Conservation (phyloP, 1,140 invertebrate species). For the Diabrotica virgifera region DNA sequence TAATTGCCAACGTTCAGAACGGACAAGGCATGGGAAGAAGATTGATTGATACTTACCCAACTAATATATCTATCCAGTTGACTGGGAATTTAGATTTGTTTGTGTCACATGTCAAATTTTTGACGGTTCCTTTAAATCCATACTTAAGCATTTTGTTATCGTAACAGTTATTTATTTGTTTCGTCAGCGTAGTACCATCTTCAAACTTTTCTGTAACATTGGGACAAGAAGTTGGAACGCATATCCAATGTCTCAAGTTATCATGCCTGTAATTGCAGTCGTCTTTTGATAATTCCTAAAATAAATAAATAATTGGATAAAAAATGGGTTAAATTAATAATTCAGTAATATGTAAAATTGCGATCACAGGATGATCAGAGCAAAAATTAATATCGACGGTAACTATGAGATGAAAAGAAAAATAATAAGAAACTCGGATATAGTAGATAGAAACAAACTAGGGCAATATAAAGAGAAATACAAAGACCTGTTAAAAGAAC, state of each 20-base stretch:
- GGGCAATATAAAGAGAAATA: no score
- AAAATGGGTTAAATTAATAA: no score
- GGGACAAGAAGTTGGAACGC: conserved; percentile 28
- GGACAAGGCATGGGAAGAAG: no score
- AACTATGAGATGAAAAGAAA: no score
- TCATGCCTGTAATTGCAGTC: conserved; percentile 28
- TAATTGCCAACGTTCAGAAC: no score
- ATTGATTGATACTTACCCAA: conserved; percentile 12
- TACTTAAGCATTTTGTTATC: conserved; percentile 12
- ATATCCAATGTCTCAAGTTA: conserved; percentile 27
- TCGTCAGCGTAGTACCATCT: conserved; percentile 10
- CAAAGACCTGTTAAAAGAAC: no score
- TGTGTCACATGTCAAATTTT: conserved; percentile 15
- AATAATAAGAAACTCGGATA: no score
- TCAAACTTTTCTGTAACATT: conserved; percentile 5
- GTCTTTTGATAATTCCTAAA: conserved; percentile 17
- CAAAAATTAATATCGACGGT: no score
- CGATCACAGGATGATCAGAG: no score
- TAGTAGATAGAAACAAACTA: no score
- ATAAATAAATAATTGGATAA: background rate
- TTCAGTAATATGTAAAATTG: no score
- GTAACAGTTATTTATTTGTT: conserved; percentile 20
- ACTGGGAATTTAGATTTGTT: conserved; percentile 19
- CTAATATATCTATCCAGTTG: conserved; percentile 19
- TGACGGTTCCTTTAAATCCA: conserved; percentile 24